Base-by-base conservation (phyloP, 1,140 invertebrate genomes). In the Brachionus rubens region DNA sequence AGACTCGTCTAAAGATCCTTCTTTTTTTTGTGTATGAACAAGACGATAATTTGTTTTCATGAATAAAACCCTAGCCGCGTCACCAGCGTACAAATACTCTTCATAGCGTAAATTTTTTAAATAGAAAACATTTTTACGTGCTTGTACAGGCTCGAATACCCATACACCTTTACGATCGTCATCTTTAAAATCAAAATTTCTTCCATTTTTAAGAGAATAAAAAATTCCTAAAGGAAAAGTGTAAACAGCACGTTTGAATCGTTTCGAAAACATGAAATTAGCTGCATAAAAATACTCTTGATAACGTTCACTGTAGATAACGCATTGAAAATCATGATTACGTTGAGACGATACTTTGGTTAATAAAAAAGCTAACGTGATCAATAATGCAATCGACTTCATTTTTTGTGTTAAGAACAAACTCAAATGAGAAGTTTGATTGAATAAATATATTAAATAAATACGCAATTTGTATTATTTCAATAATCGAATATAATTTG, bases 111-210 rank as follows among this genome's bases (percentile, higher is more conserved):
- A 65, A 43, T 65, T 65, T 14, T 43, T 41, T 26, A 65, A 65
- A 65, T 43, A 65, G n/a, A n/a, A 65, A 24, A 43, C 21, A 41
- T 41, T 43, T 36, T 65, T 10, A 41, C 36, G 16, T 2, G 19
- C 59, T 19, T 5, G 40, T 1, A 65, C 59, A n/a, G 40, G 59
- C 12, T 65, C 59, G 24, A 65, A 2, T 12, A 65, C 43, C 59
- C 59, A 65, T n/a, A 65, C 40, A 14, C 59, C 59, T 65, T 65
- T 65, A 21, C 59, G 59, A 65, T 65, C 59, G 43, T 65, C 40
- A 10, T 65, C 59, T 4, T 24, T 65, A 43, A 65, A 65, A 41
- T 65, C 59, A 41, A 65, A 65, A 65, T 65, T 65, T n/a, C 14
- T 16, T 24, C 59, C 59, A 65, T 65, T 65, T 14, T 65, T 65